These are phyloP conservation scores for Festucalex cinctus DNA, from an alignment of 2,113 vertebrate genomes.

Conservation along the genomic window DNA sequence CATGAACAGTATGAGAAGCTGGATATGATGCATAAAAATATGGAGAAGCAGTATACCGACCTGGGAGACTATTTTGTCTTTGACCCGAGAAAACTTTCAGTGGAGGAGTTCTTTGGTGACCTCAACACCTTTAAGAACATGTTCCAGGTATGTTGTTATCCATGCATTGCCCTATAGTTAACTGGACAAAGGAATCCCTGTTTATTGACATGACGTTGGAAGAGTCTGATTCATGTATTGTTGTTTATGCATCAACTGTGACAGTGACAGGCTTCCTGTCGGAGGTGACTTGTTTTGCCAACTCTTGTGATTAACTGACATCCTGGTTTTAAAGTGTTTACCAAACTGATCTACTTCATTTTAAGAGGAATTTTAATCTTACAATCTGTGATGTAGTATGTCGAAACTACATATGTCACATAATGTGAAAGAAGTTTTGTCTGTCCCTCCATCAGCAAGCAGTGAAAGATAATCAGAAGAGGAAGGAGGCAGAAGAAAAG, in stretches of 20 bases:
- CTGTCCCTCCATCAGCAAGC: slow-evolving; percentile 73
- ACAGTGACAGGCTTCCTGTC: neutral
- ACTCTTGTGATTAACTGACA: slow-evolving; percentile 12
- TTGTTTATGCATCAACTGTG: slow-evolving; percentile 43
- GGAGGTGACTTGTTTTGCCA: slow-evolving; percentile 33
- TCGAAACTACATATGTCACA: neutral
- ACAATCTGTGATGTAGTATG: neutral
- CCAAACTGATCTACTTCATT: neutral
- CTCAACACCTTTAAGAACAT: slow-evolving; percentile 83
- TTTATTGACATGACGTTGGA: slow-evolving; percentile 44
- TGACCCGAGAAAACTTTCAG: slow-evolving; percentile 74
- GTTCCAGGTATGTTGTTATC: slow-evolving; percentile 75
- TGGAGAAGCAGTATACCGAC: slow-evolving; percentile 79
- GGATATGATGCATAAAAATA: slow-evolving; percentile 78
- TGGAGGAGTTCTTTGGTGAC: slow-evolving; percentile 82
- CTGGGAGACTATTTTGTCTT: slow-evolving; percentile 80
- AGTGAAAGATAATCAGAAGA: slow-evolving; percentile 78
- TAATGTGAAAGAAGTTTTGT: neutral
- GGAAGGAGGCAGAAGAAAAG: slow-evolving; percentile 81
- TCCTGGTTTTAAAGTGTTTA: slow-evolving; percentile 24
- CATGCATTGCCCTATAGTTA: neutral
- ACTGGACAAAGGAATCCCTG: slow-evolving; percentile 9
- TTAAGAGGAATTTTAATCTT: neutral
- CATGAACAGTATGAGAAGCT: slow-evolving; percentile 79
- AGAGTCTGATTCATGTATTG: slow-evolving; percentile 15